Percentiles rank a stretch among this genome's conserved stretches.
phyloP scores from a whole-genome alignment of 2,797 vertebrate species.

The Bryconaethiops microstoma region DNA sequence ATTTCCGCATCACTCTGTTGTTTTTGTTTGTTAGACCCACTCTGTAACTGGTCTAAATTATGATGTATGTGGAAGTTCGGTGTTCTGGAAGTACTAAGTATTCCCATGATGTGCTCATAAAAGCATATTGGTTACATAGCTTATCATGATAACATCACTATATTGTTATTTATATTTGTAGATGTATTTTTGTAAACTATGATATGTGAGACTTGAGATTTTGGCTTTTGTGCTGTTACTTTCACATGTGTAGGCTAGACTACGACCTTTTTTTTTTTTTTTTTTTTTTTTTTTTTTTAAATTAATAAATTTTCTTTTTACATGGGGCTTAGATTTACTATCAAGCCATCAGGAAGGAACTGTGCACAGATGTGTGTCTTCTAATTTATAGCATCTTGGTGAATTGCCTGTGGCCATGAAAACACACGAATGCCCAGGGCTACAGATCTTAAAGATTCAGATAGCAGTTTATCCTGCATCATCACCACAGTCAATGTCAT shows the following conservation, averaged over 20 bases:
- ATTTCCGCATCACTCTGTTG: too few species aligned
- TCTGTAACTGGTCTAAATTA: too few species aligned
- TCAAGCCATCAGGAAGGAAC: neutral
- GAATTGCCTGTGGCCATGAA: neutral
- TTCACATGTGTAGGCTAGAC: neutral
- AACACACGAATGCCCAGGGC: neutral
- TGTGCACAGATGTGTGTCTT: neutral
- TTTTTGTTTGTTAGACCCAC: too few species aligned
- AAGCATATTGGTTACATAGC: too few species aligned
- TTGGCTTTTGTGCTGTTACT: neutral
- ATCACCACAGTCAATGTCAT: neutral
- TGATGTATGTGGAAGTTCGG: too few species aligned
- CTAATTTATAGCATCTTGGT: neutral
- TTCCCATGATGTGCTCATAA: too few species aligned
- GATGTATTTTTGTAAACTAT: too few species aligned
- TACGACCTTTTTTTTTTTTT: too few species aligned
- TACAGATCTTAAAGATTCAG: neutral
- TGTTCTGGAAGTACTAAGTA: too few species aligned
- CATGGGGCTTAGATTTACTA: neutral
- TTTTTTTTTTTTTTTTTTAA: too few species aligned
- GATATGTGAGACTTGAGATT: neutral
- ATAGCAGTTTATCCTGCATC: constrained; percentile 4
- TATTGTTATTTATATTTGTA: neutral
- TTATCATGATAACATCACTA: too few species aligned
- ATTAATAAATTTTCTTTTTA: too few species aligned